Percentiles rank a stretch among this genome's conserved stretches.
These are phyloP conservation scores for Aeoliscus strigatus DNA, from an alignment of 2,797 vertebrate species.

Conservation along the genomic window DNA sequence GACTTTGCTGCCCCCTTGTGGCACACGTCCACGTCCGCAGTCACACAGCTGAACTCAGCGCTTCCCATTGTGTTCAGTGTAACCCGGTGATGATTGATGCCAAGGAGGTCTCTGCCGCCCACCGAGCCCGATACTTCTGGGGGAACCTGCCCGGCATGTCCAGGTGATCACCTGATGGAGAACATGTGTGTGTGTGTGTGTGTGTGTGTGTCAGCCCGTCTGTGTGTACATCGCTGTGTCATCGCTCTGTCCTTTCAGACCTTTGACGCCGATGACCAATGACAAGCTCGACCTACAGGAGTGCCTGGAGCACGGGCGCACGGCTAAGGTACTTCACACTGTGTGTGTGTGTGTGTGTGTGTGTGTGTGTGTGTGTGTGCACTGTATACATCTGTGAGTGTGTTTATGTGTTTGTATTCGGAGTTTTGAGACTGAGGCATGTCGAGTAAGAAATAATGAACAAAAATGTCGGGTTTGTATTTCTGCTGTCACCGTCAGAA, in stretches of 20 bases:
- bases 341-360: slow-evolving; percentile 12
- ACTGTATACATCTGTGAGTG: no score
- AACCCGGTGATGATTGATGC: slow-evolving; percentile 94
- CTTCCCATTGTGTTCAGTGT: slow-evolving; percentile 70
- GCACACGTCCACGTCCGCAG: neutral
- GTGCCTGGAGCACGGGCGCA: slow-evolving; percentile 86
- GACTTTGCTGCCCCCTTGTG: slow-evolving; percentile 1
- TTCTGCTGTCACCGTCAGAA: no score
- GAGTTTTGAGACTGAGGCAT: neutral
- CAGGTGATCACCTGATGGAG: slow-evolving; percentile 69
- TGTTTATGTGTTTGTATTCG: slow-evolving; percentile 33
- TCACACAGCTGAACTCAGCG: no score
- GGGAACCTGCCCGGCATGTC: slow-evolving; percentile 94
- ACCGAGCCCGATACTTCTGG: slow-evolving; percentile 91
- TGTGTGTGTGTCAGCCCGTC: no score
- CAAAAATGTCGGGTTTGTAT: no score
- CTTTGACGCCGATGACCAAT: slow-evolving; percentile 78
- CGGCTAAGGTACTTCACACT: slow-evolving; percentile 80
- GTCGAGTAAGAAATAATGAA: no score
- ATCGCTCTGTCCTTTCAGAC: no score
- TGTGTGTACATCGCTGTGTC: no score
- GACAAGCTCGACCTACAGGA: slow-evolving; percentile 87
- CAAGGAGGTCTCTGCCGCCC: slow-evolving; percentile 89
- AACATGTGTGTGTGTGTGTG: neutral
- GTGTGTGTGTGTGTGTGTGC: slow-evolving; percentile 9